These are phyloP conservation scores for Papilio aristodemus DNA, from an alignment of 1,140 invertebrate genomes.

Conservation along the genomic window DNA sequence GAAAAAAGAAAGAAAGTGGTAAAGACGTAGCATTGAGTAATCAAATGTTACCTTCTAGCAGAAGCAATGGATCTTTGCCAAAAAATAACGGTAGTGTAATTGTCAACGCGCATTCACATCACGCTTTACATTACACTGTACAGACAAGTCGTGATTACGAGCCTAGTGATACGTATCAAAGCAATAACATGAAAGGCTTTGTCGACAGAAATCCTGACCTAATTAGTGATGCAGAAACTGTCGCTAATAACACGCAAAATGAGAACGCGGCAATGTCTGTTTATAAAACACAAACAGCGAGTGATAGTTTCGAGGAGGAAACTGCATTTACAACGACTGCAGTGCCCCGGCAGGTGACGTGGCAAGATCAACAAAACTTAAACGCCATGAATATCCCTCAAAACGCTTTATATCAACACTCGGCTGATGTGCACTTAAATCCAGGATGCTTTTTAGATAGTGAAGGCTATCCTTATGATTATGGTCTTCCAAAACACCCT, in stretches of 20 bases:
- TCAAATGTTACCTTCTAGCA: slow-evolving; percentile 70
- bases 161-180: slow-evolving; percentile 69
- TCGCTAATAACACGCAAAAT: slow-evolving; percentile 83
- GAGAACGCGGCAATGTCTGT: slow-evolving; percentile 76
- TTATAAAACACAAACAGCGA: slow-evolving; percentile 67
- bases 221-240: slow-evolving; percentile 87
- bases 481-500: slow-evolving; percentile 86
- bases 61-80: slow-evolving; percentile 65
- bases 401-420: slow-evolving; percentile 81
- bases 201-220: slow-evolving; percentile 87
- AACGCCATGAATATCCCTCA: slow-evolving; percentile 78
- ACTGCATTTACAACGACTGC: slow-evolving; percentile 72
- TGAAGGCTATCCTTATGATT: slow-evolving; percentile 90
- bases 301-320: slow-evolving; percentile 69
- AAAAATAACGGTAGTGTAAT: slow-evolving; percentile 77
- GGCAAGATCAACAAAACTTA: slow-evolving; percentile 73
- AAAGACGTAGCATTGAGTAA: slow-evolving; percentile 75
- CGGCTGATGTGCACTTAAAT: slow-evolving; percentile 85
- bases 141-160: slow-evolving; percentile 72
- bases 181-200: slow-evolving; percentile 80
- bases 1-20: slow-evolving; percentile 81
- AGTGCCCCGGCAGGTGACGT: slow-evolving; percentile 75
- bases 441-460: slow-evolving; percentile 85
- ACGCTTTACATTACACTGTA: slow-evolving; percentile 72
- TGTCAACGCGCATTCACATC: slow-evolving; percentile 76